These are phyloP conservation scores for Oenanthe oenanthe DNA, from an alignment of 2,113 vertebrate genomes.

Conservation along the genomic window DNA sequence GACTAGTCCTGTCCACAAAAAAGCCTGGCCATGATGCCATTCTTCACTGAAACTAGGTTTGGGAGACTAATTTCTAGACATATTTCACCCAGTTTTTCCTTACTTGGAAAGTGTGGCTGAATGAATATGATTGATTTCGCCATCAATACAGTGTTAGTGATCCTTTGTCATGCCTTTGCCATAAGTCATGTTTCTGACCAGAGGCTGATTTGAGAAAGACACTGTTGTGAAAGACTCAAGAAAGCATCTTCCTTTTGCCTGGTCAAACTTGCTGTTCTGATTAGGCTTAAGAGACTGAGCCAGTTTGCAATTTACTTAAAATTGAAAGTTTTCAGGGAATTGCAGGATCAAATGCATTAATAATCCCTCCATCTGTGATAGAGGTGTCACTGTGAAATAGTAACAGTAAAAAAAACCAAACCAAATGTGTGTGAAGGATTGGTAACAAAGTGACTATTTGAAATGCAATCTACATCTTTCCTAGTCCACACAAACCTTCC, in stretches of 20 bases:
- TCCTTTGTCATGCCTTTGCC: neutral
- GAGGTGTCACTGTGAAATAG: neutral
- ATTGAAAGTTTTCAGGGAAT: neutral
- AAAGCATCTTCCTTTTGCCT: neutral
- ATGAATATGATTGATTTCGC: neutral
- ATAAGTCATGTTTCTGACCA: neutral
- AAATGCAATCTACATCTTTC: neutral
- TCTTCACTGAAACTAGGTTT: neutral
- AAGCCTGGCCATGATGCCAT: neutral
- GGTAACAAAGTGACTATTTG: neutral
- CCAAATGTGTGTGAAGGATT: neutral
- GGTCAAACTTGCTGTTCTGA: neutral
- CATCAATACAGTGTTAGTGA: neutral
- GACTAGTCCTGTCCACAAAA: neutral
- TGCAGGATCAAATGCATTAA: neutral
- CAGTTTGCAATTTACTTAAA: neutral
- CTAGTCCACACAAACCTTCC: neutral
- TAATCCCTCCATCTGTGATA: neutral
- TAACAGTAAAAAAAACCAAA: neutral
- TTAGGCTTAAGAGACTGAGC: neutral
- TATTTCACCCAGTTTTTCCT: neutral
- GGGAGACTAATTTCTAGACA: neutral
- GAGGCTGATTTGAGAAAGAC: neutral
- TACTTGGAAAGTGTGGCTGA: neutral
- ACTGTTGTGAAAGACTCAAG: neutral